Base-by-base conservation (phyloP, 2,113 vertebrate genomes). In the Macaca mulatta region DNA sequence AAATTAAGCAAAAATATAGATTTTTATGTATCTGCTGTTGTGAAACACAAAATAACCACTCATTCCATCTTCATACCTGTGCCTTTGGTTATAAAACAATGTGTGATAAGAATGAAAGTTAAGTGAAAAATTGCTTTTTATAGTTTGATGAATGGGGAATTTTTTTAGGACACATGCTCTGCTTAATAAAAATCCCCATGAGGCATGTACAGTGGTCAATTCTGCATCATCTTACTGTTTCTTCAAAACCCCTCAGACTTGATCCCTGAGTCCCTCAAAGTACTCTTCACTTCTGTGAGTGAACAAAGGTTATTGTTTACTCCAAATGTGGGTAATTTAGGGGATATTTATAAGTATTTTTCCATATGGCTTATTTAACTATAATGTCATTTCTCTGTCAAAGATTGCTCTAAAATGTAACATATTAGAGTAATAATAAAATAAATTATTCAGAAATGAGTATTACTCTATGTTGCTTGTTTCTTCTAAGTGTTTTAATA, bases 111-210 rank as follows among this genome's bases (percentile, higher is more conserved):
- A 93, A 93, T 90, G 55, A 80, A 86, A 59, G 6, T 38, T 77
- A 61, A 67, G 48, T 93, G 88, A 85, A 81, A 85, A 40, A 57
- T 84, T 8, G 64, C 95, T 22, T 87, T 95, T 79, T 77, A 82
- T 43, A 52, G 2, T 93, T 89, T 80, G 20, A 74, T 1, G 8
- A 57, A 52, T 94, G 30, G 32, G 45, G 45, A 90, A 81, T 93
- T 40, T 67, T 4, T 22, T 89, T 93, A 95, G 64, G 43, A 97
- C 6, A 55, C 64, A 27, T 45, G 8, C 30, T 89, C 8, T 90
- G 69, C 45, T 96, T 97, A 97, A 96, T 97, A 72, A 81, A 93
- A 95, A 84, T 50, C 87, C 12, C 0, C 23, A 95, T 87, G 48
- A 86, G 78, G 22, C 57, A 90, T 83, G 27, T 38, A 45, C 61